Percentiles rank a stretch among this genome's conserved stretches.
Evolutionary conservation across 1,140 invertebrate species (phyloP).

Genomic region (Bradynema listronoti): DNA sequence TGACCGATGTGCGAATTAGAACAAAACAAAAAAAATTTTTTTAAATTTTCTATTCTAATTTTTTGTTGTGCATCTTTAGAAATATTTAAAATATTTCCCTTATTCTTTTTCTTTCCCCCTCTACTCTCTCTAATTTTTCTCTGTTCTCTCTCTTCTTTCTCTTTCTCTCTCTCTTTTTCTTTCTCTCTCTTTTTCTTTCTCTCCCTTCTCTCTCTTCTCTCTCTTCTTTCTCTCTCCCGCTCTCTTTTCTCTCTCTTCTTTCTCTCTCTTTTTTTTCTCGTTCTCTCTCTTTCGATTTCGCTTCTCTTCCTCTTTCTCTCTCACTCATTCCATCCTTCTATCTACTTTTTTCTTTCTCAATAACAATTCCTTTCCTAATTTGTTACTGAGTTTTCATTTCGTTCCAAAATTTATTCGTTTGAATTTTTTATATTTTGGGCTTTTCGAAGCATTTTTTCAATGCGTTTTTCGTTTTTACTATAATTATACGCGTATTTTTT

Average conservation of each 20-base stretch:
- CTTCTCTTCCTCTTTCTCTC: slow-evolving; percentile 3
- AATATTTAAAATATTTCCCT: no score
- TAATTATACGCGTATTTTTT: not conserved
- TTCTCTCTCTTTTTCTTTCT: not conserved
- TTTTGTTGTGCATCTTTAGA: no score
- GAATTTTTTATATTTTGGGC: not conserved
- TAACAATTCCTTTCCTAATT: not conserved
- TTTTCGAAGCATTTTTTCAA: not conserved
- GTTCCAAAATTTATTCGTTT: not conserved
- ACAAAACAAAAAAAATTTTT: no score
- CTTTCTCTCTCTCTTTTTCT: not conserved
- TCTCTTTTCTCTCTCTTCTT: not conserved
- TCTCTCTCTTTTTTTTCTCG: not conserved
- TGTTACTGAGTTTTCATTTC: not conserved
- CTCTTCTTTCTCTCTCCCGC: not conserved
- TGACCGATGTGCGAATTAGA: no score
- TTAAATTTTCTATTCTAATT: no score
- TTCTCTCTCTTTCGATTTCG: not conserved
- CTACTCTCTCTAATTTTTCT: not conserved
- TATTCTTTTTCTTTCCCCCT: not conserved
- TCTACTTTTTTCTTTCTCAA: not conserved
- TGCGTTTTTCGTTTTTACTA: not conserved
- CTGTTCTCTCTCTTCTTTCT: not conserved
- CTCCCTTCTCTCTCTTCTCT: not conserved
- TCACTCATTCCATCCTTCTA: not conserved